Percentiles rank a stretch among this genome's conserved stretches.
Evolutionary conservation across 1,140 invertebrate genomes (phyloP).

Genomic region (Saccostrea echinata): DNA sequence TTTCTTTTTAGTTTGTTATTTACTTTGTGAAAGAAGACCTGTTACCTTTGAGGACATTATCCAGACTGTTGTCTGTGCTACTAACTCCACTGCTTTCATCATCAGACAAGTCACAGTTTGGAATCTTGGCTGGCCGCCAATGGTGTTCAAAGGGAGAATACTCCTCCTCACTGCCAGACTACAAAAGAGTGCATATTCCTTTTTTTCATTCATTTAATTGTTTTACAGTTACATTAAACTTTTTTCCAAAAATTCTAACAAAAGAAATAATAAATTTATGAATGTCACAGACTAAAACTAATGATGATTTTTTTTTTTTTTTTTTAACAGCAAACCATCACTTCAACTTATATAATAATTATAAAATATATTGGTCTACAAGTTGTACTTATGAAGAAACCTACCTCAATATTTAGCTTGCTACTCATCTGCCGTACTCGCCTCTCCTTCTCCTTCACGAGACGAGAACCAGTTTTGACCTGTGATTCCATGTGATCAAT

Average conservation of each 20-base stretch:
- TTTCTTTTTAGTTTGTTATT: no score
- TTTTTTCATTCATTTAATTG: neutral
- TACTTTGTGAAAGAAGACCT: no score
- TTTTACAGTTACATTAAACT: no score
- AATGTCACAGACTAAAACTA: neutral
- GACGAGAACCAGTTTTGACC: conserved; percentile 70
- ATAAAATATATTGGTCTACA: neutral
- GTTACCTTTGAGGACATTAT: conserved; percentile 71
- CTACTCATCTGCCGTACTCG: conserved; percentile 68
- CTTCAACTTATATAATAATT: no score
- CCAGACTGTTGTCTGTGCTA: conserved; percentile 73
- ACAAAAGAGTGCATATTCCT: neutral
- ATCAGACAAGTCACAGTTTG: conserved; percentile 73
- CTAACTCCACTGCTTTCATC: conserved; percentile 77
- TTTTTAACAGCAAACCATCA: no score
- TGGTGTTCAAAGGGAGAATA: conserved; percentile 71
- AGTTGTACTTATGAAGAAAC: neutral
- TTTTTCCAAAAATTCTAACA: no score
- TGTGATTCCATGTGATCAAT: conserved; percentile 72
- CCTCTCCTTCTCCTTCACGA: conserved; percentile 75
- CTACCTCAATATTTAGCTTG: conserved; percentile 59
- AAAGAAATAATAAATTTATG: neutral
- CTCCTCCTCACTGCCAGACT: conserved; percentile 72
- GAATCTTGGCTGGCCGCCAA: conserved; percentile 63
- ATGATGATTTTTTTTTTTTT: neutral